These are phyloP conservation scores for Pipa parva DNA, from an alignment of 2,113 vertebrate genomes.

Conservation along the genomic window DNA sequence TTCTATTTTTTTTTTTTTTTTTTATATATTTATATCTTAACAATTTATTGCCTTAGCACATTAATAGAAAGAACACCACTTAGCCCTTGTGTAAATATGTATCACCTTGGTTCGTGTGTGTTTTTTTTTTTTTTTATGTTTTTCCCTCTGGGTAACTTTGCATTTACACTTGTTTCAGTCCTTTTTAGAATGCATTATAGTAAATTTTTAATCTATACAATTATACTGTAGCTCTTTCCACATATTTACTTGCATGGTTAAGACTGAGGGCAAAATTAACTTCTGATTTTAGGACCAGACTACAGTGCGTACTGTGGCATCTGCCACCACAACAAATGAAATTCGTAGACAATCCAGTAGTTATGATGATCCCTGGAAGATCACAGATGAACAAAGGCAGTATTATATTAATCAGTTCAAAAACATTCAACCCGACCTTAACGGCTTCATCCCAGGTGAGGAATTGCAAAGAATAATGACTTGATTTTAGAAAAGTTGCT, in stretches of 20 bases:
- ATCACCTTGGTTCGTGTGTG: background rate
- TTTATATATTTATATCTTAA: no score
- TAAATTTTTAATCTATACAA: no score
- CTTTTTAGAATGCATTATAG: no score
- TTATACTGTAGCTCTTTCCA: background rate
- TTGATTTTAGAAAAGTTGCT: no score
- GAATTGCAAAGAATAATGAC: background rate
- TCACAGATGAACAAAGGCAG: constrained; percentile 98
- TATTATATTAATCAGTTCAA: constrained; percentile 99
- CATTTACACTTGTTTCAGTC: no score
- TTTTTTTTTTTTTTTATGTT: background rate
- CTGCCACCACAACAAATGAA: constrained; percentile 84
- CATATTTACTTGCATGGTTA: constrained; percentile 51
- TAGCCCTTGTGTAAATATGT: no score
- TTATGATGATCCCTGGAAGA: constrained; percentile 98
- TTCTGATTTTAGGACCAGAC: constrained; percentile 80
- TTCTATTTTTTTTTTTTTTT: no score
- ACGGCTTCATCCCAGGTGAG: constrained; percentile 96
- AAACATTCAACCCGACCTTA: constrained; percentile 96
- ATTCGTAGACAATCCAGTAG: constrained; percentile 95
- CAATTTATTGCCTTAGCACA: no score
- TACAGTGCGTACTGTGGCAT: constrained; percentile 87
- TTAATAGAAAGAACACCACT: no score
- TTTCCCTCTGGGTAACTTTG: background rate
- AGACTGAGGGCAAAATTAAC: constrained; percentile 66